Evolutionary conservation across 2,888 invertebrate genomes (phyloP).

Genomic region (Drosophila kuntzei): DNA sequence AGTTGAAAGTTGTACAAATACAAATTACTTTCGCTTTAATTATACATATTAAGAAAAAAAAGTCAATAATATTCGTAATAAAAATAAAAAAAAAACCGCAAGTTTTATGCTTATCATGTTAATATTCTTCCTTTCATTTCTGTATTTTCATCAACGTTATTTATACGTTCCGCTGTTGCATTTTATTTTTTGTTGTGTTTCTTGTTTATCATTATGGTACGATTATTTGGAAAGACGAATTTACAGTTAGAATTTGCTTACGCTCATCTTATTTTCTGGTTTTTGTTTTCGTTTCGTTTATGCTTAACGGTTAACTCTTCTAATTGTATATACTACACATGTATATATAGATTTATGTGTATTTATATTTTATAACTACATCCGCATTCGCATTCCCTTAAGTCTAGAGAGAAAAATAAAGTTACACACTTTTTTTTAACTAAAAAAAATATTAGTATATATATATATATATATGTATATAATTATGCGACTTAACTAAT

Average conservation of each 20-base stretch:
- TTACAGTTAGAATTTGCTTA: slow-evolving; percentile 69
- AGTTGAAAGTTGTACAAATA: slow-evolving; percentile 50
- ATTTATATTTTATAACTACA: slow-evolving; percentile 49
- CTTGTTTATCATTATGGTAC: slow-evolving; percentile 44
- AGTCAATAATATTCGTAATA: slow-evolving; percentile 14
- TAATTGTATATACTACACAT: slow-evolving; percentile 55
- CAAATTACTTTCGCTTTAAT: slow-evolving; percentile 44
- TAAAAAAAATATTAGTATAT: slow-evolving; percentile 55
- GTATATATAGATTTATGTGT: slow-evolving; percentile 38
- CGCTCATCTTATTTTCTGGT: slow-evolving; percentile 40
- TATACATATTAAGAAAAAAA: slow-evolving; percentile 41
- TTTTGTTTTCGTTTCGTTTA: slow-evolving; percentile 27
- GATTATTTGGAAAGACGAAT: slow-evolving; percentile 77
- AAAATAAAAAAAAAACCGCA: slow-evolving; percentile 28
- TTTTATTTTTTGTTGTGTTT: slow-evolving; percentile 47
- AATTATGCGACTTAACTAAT: slow-evolving; percentile 50
- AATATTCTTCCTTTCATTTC: slow-evolving; percentile 25
- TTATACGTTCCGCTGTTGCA: slow-evolving; percentile 31
- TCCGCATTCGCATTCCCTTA: slow-evolving; percentile 40
- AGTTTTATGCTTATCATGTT: slow-evolving; percentile 40
- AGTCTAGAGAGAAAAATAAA: slow-evolving; percentile 53
- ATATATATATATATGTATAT: slow-evolving; percentile 26
- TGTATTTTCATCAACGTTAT: slow-evolving; percentile 39
- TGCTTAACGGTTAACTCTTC: slow-evolving; percentile 46
- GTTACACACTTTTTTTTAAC: slow-evolving; percentile 43